These are phyloP conservation scores for Pristionchus japonicus DNA, from an alignment of 2,888 invertebrate species.

Conservation along the genomic window DNA sequence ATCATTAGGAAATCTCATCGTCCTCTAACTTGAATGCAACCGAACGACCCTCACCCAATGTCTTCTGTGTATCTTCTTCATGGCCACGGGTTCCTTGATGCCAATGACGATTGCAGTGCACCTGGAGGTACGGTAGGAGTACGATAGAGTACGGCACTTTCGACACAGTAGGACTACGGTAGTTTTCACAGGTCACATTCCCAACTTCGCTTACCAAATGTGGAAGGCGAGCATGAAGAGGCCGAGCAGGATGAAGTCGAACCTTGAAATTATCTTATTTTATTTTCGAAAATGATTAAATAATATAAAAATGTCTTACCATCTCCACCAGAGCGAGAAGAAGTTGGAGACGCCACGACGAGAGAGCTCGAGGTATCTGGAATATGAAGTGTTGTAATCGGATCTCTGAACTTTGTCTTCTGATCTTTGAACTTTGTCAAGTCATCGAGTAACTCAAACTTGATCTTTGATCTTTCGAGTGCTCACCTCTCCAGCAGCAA, in stretches of 20 bases:
- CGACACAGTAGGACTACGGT: not conserved
- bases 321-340: constrained; percentile 68
- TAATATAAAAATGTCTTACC: constrained; percentile 50
- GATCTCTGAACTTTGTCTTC: too few species aligned
- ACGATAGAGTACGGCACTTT: not conserved
- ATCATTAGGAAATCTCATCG: too few species aligned
- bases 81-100: not conserved
- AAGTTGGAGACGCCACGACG: constrained; percentile 55
- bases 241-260: constrained; percentile 59
- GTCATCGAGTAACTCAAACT: too few species aligned
- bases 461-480: too few species aligned
- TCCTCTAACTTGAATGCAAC: too few species aligned
- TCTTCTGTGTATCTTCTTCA: constrained; percentile 53
- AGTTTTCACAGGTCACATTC: not conserved
- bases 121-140: not conserved
- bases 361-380: constrained; percentile 51
- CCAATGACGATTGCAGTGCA: constrained; percentile 19
- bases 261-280: constrained; percentile 49
- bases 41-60: constrained; percentile 62
- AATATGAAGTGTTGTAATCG: too few species aligned
- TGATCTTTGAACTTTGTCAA: too few species aligned
- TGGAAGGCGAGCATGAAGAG: constrained; percentile 51
- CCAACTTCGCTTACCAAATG: constrained; percentile 22
- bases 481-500: constrained; percentile 64
- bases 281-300: too few species aligned